A percentile compares a stretch with the other conserved stretches of the same genome.
These are phyloP conservation scores for Cyprinella venusta DNA, from an alignment of 2,797 vertebrate species.

Conservation along the genomic window DNA sequence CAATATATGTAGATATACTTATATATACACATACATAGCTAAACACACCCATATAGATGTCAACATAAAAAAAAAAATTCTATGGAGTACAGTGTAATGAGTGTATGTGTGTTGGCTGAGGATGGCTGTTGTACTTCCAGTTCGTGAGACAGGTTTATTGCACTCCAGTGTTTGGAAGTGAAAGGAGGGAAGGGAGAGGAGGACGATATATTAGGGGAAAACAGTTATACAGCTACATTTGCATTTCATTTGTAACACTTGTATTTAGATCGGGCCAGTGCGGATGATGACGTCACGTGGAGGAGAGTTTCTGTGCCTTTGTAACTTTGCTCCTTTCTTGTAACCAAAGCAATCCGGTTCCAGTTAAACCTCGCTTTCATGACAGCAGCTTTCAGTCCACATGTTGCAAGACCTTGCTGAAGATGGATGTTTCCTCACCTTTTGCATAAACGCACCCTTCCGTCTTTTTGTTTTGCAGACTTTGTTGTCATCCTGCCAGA, in stretches of 20 bases:
- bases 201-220: not conserved
- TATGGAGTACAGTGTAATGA: too few species aligned
- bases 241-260: not conserved
- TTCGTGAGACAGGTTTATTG: not conserved
- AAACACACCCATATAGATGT: too few species aligned
- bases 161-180: not conserved
- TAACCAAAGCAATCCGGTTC: slow-evolving; percentile 17
- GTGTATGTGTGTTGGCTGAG: not conserved
- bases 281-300: slow-evolving; percentile 3
- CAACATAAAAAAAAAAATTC: too few species aligned
- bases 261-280: not conserved
- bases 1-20: too few species aligned
- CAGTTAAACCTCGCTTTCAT: slow-evolving; percentile 8
- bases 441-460: slow-evolving; percentile 6
- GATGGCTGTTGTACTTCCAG: not conserved
- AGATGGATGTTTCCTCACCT: slow-evolving; percentile 28
- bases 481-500: slow-evolving; percentile 31
- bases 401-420: slow-evolving; percentile 3
- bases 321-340: slow-evolving; percentile 30
- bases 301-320: not conserved
- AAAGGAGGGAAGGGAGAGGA: not conserved
- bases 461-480: slow-evolving; percentile 20
- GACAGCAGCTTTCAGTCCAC: slow-evolving; percentile 15
- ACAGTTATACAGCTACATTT: not conserved
- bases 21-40: too few species aligned